These are phyloP conservation scores for Eurystomus gularis DNA, from an alignment of 2,113 vertebrate species.

Conservation along the genomic window DNA sequence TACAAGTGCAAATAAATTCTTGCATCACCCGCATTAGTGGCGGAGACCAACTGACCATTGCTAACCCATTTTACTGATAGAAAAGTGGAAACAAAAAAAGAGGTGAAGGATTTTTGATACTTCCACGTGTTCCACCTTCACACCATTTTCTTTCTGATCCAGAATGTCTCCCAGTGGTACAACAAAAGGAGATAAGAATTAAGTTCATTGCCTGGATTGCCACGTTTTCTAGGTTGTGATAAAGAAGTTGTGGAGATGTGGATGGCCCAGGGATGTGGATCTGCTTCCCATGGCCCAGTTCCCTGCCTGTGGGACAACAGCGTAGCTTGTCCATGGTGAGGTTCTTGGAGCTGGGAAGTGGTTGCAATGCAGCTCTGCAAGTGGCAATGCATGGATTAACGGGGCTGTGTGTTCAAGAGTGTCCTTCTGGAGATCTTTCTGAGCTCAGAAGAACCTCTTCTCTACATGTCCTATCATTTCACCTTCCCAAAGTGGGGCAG, in stretches of 20 bases:
- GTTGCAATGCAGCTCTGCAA: rapidly evolving
- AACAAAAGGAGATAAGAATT: neutral
- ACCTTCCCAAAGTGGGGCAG: neutral
- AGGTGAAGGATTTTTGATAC: neutral
- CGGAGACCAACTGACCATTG: neutral
- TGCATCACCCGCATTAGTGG: neutral
- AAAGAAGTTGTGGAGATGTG: neutral
- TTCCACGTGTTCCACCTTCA: neutral
- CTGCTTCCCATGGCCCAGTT: neutral
- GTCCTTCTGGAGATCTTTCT: neutral
- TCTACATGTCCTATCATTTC: rapidly evolving
- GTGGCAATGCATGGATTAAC: neutral
- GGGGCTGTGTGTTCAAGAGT: neutral
- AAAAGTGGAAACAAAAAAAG: neutral
- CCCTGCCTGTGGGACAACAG: neutral
- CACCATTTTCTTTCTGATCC: neutral
- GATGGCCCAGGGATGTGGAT: neutral
- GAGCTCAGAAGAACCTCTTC: neutral
- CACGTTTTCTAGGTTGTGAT: neutral
- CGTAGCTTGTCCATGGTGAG: neutral
- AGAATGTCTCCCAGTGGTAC: neutral
- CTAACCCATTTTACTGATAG: neutral
- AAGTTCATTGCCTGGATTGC: neutral
- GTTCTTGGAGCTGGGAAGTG: neutral
- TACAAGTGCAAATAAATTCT: neutral